Evolutionary conservation across 2,797 vertebrate genomes (phyloP).

Genomic region (Cynopterus sphinx): DNA sequence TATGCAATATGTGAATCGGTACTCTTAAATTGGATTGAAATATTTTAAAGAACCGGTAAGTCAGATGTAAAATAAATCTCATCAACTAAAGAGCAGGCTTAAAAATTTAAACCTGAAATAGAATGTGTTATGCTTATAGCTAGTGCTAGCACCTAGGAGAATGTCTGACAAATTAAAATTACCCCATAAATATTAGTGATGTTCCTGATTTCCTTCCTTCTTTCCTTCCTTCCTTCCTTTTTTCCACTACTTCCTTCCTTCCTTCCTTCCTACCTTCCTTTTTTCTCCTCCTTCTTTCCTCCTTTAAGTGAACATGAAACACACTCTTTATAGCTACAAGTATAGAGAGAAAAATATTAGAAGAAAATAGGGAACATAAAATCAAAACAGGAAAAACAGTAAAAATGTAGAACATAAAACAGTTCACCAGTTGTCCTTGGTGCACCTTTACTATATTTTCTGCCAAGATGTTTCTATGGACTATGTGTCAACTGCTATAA

Average conservation of each 20-base stretch:
- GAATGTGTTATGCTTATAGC: neutral
- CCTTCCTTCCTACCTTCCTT: too few species aligned
- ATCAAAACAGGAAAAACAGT: neutral
- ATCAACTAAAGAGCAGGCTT: neutral
- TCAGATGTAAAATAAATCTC: constrained; percentile 52
- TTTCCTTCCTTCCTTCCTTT: neutral
- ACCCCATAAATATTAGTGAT: neutral
- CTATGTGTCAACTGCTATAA: neutral
- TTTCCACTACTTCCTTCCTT: neutral
- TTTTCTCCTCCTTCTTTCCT: neutral
- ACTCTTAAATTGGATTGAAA: constrained; percentile 66
- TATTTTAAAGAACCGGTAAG: constrained; percentile 36
- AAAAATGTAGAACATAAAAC: neutral
- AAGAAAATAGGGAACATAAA: constrained; percentile 52
- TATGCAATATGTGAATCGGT: constrained; percentile 16
- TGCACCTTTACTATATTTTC: neutral
- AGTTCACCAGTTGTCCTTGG: neutral
- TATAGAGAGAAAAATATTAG: constrained; percentile 51
- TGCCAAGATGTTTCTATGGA: neutral
- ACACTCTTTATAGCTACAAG: neutral
- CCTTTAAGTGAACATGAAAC: neutral
- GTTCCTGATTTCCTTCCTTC: neutral
- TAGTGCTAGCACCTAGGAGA: neutral
- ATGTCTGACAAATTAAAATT: neutral
- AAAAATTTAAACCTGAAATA: constrained; percentile 18